phyloP scores from a whole-genome alignment of 1,140 invertebrate species.

The Zaprionus nigranus region DNA sequence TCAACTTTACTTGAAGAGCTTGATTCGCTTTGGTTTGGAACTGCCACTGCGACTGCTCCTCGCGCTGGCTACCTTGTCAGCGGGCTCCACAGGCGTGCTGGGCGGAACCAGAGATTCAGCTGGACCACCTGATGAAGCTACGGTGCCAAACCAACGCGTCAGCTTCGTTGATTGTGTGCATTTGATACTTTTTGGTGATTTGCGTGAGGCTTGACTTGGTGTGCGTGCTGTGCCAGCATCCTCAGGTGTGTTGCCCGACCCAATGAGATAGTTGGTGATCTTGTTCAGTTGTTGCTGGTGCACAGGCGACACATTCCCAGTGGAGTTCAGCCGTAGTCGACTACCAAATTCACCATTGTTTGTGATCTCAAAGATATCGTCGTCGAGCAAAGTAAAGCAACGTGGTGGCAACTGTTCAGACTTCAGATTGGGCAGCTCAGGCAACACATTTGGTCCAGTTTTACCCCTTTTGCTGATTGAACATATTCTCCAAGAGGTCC shows the following conservation, averaged over 20 bases:
- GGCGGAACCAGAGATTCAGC: constrained; percentile 56
- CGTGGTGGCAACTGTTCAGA: constrained; percentile 36
- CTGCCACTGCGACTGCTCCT: constrained; percentile 49
- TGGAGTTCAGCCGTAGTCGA: constrained; percentile 63
- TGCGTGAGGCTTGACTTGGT: constrained; percentile 41
- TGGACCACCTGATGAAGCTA: constrained; percentile 21
- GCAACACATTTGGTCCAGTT: constrained; percentile 40
- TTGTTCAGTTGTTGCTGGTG: constrained; percentile 66
- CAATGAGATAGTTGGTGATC: constrained; percentile 79
- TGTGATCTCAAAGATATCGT: constrained; percentile 81
- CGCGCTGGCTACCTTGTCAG: constrained; percentile 45
- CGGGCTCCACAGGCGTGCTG: constrained; percentile 47
- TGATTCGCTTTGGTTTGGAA: constrained; percentile 61
- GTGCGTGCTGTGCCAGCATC: constrained; percentile 27
- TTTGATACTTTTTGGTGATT: constrained; percentile 66
- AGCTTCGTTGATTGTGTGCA: constrained; percentile 73
- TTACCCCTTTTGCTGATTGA: constrained; percentile 50
- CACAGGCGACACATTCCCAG: constrained; percentile 74
- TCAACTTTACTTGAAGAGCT: constrained; percentile 55
- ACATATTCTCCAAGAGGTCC: constrained; percentile 77
- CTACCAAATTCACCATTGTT: constrained; percentile 80
- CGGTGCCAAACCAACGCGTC: constrained; percentile 73
- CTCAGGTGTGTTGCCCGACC: constrained; percentile 51
- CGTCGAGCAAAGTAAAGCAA: constrained; percentile 52
- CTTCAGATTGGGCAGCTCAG: constrained; percentile 39